Conservation (phyloP, 2,888 invertebrate species). For the Thereva nobilitata region DNA sequence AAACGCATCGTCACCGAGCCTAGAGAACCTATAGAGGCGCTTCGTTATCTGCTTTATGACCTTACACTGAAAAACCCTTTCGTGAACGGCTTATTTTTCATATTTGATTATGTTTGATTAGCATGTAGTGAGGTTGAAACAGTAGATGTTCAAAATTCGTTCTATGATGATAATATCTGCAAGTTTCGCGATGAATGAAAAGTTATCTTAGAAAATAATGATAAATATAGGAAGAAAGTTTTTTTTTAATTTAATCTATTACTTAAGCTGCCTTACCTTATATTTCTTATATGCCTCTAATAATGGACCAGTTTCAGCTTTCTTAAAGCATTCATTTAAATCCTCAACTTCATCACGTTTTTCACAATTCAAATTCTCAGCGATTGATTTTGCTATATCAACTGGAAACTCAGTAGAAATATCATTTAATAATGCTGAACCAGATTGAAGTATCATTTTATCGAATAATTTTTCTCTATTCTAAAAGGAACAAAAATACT, state of each 20-base stretch:
- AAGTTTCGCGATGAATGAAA: too few relatives aligned
- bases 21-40: too few relatives aligned
- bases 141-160: too few relatives aligned
- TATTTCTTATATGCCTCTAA: constrained; percentile 51
- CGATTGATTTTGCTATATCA: constrained; percentile 46
- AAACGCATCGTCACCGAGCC: too few relatives aligned
- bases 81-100: too few relatives aligned
- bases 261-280: constrained; percentile 45
- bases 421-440: constrained; percentile 56
- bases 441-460: constrained; percentile 58
- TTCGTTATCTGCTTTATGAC: too few relatives aligned
- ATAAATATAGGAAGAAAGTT: too few relatives aligned
- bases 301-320: constrained; percentile 48
- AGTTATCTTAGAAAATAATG: too few relatives aligned
- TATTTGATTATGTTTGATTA: too few relatives aligned
- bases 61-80: too few relatives aligned
- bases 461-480: constrained; percentile 53
- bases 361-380: constrained; percentile 42
- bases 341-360: constrained; percentile 46
- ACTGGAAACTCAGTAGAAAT: constrained; percentile 52
- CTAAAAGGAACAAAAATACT: background rate
- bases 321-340: constrained; percentile 52
- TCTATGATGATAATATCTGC: too few relatives aligned
- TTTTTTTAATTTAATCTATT: background rate
- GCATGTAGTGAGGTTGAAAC: too few relatives aligned